A percentile compares a stretch with the other conserved stretches of the same genome.
phyloP scores from a whole-genome alignment of 1,140 invertebrate species.

The Heliconius hewitsoni region DNA sequence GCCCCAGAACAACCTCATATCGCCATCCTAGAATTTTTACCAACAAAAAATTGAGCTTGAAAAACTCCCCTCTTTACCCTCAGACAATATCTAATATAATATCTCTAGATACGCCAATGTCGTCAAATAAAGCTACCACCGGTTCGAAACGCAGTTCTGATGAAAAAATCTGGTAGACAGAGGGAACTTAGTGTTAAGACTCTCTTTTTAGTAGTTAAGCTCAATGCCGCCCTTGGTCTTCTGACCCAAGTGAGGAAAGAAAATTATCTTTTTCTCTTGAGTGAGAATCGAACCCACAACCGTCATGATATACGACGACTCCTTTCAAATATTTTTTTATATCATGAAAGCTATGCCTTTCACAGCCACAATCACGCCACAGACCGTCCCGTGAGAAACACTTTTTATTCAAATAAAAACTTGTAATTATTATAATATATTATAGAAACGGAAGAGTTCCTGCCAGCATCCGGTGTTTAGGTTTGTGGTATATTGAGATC shows the following conservation, averaged over 20 bases:
- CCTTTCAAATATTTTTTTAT: background rate
- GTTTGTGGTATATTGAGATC: conserved; percentile 45
- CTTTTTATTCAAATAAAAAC: conserved; percentile 44
- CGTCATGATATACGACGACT: background rate
- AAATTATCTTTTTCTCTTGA: background rate
- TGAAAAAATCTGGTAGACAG: no score
- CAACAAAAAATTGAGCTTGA: no score
- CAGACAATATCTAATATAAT: no score
- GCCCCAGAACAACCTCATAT: no score
- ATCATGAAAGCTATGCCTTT: background rate
- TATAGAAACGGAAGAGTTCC: conserved; percentile 68
- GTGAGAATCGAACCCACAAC: background rate
- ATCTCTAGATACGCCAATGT: no score
- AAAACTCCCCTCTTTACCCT: no score
- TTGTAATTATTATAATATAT: conserved; percentile 64
- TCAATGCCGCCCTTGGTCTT: background rate
- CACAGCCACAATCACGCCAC: background rate
- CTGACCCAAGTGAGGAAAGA: background rate
- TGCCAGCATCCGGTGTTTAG: conserved; percentile 54
- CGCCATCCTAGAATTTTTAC: no score
- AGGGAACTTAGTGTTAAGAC: no score
- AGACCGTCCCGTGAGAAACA: conserved; percentile 53
- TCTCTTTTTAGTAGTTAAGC: no score
- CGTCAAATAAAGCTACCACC: no score
- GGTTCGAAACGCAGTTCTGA: no score